phyloP scores from a whole-genome alignment of 2,797 vertebrate species.

The Acropternis orthonyx region DNA sequence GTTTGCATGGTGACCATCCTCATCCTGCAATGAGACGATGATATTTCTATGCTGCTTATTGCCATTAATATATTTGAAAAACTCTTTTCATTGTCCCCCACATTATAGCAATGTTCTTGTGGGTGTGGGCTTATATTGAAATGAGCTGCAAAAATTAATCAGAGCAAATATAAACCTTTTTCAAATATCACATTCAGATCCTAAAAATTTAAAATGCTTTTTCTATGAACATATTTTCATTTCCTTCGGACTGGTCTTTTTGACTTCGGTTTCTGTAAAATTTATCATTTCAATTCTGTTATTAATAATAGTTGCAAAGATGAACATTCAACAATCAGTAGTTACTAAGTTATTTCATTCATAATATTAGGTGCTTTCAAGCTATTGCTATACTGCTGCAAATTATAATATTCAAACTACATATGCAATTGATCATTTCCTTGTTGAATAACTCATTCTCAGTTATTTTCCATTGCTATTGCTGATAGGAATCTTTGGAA shows the following conservation, averaged over 20 bases:
- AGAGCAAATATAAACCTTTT: not conserved
- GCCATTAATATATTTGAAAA: not conserved
- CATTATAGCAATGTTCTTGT: not conserved
- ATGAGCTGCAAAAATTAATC: not conserved
- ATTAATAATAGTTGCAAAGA: not conserved
- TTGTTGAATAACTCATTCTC: not conserved
- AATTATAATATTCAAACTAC: constrained; percentile 10
- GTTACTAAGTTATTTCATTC: not conserved
- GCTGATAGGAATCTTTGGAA: constrained; percentile 9
- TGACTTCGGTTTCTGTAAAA: not conserved
- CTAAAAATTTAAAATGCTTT: not conserved
- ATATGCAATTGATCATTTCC: not conserved
- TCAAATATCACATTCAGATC: not conserved
- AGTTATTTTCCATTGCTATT: not conserved
- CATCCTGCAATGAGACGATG: not conserved
- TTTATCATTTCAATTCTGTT: not conserved
- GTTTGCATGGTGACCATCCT: not conserved
- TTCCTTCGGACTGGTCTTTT: not conserved
- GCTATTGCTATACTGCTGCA: not conserved
- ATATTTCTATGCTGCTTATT: not conserved
- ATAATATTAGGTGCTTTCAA: not conserved
- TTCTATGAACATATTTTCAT: not conserved
- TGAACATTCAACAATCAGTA: not conserved
- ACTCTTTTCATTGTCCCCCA: not conserved
- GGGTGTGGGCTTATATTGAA: not conserved